Evolutionary conservation across 1,140 invertebrate species (phyloP).

Genomic region (Leptopilina boulardi): DNA sequence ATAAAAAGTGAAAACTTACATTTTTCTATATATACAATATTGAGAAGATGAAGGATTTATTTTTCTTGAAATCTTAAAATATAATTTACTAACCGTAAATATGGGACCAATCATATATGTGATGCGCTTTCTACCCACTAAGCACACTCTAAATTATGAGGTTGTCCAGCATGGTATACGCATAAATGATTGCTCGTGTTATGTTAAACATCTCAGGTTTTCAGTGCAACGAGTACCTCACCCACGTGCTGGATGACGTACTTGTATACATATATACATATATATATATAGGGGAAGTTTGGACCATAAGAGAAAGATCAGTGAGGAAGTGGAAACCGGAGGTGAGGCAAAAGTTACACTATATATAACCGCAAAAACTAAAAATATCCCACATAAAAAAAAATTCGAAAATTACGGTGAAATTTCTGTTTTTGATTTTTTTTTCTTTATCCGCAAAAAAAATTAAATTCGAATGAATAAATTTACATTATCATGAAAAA

Average conservation of each 20-base stretch:
- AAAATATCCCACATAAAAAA: too few species aligned
- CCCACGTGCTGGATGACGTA: slow-evolving; percentile 51
- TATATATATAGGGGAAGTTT: slow-evolving; percentile 54
- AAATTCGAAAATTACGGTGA: too few species aligned
- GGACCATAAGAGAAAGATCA: slow-evolving; percentile 55
- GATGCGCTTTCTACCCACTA: slow-evolving; percentile 64
- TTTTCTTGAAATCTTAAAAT: neutral
- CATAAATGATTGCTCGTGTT: slow-evolving; percentile 76
- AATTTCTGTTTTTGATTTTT: too few species aligned
- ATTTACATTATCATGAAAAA: too few species aligned
- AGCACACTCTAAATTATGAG: slow-evolving; percentile 74
- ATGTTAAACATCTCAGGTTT: slow-evolving; percentile 74
- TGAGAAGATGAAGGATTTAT: slow-evolving; percentile 34
- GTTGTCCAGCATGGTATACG: slow-evolving; percentile 69
- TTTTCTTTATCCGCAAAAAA: too few species aligned
- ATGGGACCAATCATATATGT: slow-evolving; percentile 62
- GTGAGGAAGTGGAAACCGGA: slow-evolving; percentile 65
- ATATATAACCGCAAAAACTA: too few species aligned
- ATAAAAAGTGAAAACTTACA: too few species aligned
- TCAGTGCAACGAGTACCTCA: slow-evolving; percentile 66
- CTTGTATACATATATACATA: too few species aligned
- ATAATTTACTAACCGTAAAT: slow-evolving; percentile 43
- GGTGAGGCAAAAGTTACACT: too few species aligned
- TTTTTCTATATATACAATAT: too few species aligned
- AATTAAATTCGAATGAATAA: too few species aligned